Conservation (phyloP, 2,888 invertebrate genomes). For the Bembecia ichneumoniformis region DNA sequence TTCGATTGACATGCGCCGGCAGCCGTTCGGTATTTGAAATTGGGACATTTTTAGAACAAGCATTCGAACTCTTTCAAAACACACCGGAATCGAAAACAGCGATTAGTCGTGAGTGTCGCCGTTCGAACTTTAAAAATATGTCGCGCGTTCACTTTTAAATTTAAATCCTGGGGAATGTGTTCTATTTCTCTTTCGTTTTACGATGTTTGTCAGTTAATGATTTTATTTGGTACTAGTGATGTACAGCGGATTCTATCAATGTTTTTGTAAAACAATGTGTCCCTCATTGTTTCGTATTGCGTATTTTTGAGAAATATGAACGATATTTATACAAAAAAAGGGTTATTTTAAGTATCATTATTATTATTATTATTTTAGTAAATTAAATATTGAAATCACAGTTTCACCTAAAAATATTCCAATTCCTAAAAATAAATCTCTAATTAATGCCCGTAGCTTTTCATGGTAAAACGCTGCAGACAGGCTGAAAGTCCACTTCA, state of each 20-base stretch:
- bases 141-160: slow-evolving; percentile 63
- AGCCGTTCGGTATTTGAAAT: slow-evolving; percentile 64
- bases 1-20: slow-evolving; percentile 45
- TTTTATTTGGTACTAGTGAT: slow-evolving; percentile 17
- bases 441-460: background rate
- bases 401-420: too few relatives aligned
- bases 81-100: slow-evolving; percentile 68
- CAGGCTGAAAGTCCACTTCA: background rate
- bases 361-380: too few relatives aligned
- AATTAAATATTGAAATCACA: too few relatives aligned
- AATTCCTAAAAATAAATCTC: too few relatives aligned
- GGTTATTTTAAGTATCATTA: too few relatives aligned
- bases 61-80: slow-evolving; percentile 63
- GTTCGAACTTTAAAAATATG: slow-evolving; percentile 72
- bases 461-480: background rate
- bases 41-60: slow-evolving; percentile 63
- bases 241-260: background rate
- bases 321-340: too few relatives aligned
- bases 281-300: background rate
- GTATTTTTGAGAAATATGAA: background rate
- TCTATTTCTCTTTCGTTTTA: slow-evolving; percentile 64
- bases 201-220: slow-evolving; percentile 64
- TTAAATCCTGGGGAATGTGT: slow-evolving; percentile 61
- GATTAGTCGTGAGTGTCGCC: slow-evolving; percentile 68
- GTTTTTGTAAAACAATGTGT: too few relatives aligned